Conservation (phyloP, 1,140 invertebrate species). For the Armadillidium nasatum region DNA sequence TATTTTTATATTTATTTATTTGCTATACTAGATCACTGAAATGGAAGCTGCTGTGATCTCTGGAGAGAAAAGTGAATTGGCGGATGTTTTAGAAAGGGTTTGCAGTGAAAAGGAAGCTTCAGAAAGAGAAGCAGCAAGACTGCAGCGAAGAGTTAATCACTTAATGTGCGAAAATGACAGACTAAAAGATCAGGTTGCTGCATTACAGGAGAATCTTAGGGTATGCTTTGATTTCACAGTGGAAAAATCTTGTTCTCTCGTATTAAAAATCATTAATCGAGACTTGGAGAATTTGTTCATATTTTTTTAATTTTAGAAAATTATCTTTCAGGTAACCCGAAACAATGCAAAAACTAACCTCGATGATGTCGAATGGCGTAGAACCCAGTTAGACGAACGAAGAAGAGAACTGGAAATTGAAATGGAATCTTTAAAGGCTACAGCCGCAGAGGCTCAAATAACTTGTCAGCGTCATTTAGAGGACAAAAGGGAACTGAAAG, state of each 20-base stretch:
- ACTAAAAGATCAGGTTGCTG: slow-evolving; percentile 65
- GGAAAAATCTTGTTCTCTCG: too few species aligned
- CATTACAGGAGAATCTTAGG: slow-evolving; percentile 72
- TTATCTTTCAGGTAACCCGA: slow-evolving; percentile 56
- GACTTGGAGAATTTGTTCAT: too few species aligned
- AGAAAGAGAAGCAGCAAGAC: slow-evolving; percentile 63
- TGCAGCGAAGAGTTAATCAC: slow-evolving; percentile 70
- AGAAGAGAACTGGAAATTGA: slow-evolving; percentile 64
- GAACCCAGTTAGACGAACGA: slow-evolving; percentile 67
- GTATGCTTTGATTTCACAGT: slow-evolving; percentile 48
- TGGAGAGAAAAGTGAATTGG: slow-evolving; percentile 62
- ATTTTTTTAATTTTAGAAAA: too few species aligned
- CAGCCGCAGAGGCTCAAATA: slow-evolving; percentile 64
- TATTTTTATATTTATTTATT: too few species aligned
- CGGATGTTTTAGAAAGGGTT: slow-evolving; percentile 66
- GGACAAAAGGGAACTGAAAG: slow-evolving; percentile 66
- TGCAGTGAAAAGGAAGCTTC: slow-evolving; percentile 64
- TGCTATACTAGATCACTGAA: slow-evolving; percentile 50
- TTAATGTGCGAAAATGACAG: slow-evolving; percentile 69
- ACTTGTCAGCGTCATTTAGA: slow-evolving; percentile 68
- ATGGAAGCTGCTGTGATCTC: slow-evolving; percentile 54
- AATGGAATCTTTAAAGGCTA: slow-evolving; percentile 66
- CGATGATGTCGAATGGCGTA: slow-evolving; percentile 70
- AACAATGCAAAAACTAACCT: slow-evolving; percentile 77
- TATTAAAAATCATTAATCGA: too few species aligned